Evolutionary conservation across 2,797 vertebrate genomes (phyloP).

Genomic region (Phataginus tetradactyla): DNA sequence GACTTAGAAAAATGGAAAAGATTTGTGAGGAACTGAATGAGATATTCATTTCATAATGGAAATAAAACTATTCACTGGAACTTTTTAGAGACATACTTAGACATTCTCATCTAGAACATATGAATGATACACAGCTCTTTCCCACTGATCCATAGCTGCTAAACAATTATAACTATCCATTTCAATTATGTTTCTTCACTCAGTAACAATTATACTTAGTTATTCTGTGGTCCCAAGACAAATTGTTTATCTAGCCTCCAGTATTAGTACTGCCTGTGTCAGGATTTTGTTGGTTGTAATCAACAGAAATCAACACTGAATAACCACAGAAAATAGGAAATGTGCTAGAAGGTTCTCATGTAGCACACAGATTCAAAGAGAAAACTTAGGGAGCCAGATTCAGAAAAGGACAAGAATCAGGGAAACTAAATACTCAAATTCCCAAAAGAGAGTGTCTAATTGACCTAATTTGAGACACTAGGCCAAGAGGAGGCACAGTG

Average conservation of each 20-base stretch:
- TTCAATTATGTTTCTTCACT: too few relatives aligned
- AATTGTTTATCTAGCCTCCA: neutral
- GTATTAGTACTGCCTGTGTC: neutral
- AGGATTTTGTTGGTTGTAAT: neutral
- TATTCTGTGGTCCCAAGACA: neutral
- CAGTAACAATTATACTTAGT: neutral
- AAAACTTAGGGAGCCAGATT: neutral
- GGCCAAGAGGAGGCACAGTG: neutral
- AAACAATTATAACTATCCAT: slow-evolving; percentile 19
- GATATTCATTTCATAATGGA: slow-evolving; percentile 40
- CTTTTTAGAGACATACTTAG: slow-evolving; percentile 32
- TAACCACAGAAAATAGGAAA: neutral
- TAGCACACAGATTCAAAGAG: neutral
- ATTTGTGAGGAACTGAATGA: slow-evolving; percentile 57
- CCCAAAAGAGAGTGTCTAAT: neutral
- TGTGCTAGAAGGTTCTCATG: neutral
- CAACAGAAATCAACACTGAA: neutral
- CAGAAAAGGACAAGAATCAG: neutral
- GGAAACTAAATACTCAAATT: neutral
- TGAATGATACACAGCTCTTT: neutral
- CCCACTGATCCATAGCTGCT: neutral
- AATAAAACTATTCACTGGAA: slow-evolving; percentile 23
- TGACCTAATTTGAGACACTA: neutral
- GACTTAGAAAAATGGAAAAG: slow-evolving; percentile 61
- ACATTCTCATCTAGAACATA: neutral